Base-by-base conservation (phyloP, 2,888 invertebrate species). In the Pyrrhia umbra region DNA sequence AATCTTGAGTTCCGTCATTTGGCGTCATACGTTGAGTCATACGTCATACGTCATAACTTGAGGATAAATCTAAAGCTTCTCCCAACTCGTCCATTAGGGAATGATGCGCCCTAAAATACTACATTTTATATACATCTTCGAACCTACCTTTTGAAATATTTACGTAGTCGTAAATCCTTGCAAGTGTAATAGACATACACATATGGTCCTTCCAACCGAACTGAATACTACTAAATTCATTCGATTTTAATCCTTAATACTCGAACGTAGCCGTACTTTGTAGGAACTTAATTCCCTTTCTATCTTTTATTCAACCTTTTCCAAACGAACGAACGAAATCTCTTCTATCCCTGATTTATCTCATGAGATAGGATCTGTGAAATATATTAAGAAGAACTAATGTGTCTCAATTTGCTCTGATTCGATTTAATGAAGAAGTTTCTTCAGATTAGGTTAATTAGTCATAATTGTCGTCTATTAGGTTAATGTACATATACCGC, bases 341-440 rank as follows among this genome's bases (percentile, higher is more conserved):
- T 30, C 30, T 13, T 40, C 40, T 16, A 40, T 79, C 79, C 68
- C 79, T 79, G 79, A 74, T 79, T 80, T 79, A 79, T 79, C 79
- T 79, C 79, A 79, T 79, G 79, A 79, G 71, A 69, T 70, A 66
- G 45, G 39, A 10, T 55, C 60, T 49, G 50, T 60, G 25, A 64
- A 59, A 43, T 40, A 46, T 46, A 49, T 45, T 49, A 45, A 50
- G 43, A 47, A 54, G 20, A 46, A 43, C 25, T 43, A 50, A 18
- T 15, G 27, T 39, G n/a, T 30, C 43, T 34, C 39, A 47, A 52
- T 23, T 25, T 37, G 39, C 10, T 27, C 25, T 21, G 5, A 18
- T 69, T 39, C 1, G 16, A 57, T 59, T 30, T 46, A 13, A 21
- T 21, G n/a, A 21, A 10, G 10, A 37, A 42, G 2, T 0, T 16